Evolutionary conservation across 2,888 invertebrate species (phyloP).

Genomic region (Zygothrica quintamaculata): DNA sequence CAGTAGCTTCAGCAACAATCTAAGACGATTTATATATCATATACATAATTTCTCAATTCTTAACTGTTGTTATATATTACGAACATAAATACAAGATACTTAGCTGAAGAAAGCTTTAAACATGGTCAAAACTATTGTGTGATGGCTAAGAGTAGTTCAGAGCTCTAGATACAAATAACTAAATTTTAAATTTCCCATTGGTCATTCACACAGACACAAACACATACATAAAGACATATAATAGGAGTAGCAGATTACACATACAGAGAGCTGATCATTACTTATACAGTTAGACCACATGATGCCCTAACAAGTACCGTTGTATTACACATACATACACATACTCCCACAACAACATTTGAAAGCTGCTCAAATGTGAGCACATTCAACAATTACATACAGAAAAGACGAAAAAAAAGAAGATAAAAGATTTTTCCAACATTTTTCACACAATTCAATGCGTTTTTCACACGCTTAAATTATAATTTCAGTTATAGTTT

Average conservation of each 20-base stretch:
- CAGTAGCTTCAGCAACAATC: too few species aligned
- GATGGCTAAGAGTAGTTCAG: neutral
- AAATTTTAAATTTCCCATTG: conserved; percentile 38
- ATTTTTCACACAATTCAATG: conserved; percentile 83
- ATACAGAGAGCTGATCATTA: conserved; percentile 60
- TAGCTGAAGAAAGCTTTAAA: neutral
- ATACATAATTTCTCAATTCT: too few species aligned
- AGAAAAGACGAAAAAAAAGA: too few species aligned
- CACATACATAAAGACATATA: neutral
- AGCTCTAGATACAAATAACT: conserved; percentile 36
- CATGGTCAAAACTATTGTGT: conserved; percentile 20
- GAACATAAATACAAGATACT: conserved; percentile 10
- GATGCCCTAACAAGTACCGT: conserved; percentile 42
- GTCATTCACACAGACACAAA: conserved; percentile 43
- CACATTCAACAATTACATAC: conserved; percentile 61
- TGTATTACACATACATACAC: too few species aligned
- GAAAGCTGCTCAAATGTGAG: conserved; percentile 61
- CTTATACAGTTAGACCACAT: conserved; percentile 65
- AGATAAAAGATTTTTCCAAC: conserved; percentile 43
- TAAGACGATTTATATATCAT: too few species aligned
- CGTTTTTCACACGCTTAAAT: conserved; percentile 78
- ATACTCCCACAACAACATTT: conserved; percentile 28
- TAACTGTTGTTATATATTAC: too few species aligned
- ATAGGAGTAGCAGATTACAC: conserved; percentile 9
- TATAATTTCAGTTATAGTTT: conserved; percentile 73